phyloP scores from a whole-genome alignment of 2,797 vertebrate species.

The Amazona ochrocephala region DNA sequence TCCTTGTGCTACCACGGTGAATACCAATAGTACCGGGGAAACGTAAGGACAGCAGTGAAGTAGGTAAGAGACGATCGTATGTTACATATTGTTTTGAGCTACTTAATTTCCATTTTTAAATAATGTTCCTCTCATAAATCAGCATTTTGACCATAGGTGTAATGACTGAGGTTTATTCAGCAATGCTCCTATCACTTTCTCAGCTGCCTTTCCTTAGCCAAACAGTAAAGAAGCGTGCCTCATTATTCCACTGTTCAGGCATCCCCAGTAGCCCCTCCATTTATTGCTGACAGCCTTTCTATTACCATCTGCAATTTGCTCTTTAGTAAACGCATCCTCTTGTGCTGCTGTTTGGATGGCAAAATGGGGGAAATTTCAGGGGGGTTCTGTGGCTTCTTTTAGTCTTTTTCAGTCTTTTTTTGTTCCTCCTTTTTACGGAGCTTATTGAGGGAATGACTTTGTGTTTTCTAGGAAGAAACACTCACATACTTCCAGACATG shows the following conservation, averaged over 20 bases:
- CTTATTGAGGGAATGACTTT: background rate
- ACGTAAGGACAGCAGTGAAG: background rate
- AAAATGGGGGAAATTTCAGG: background rate
- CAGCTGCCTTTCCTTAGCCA: background rate
- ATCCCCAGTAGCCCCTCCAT: background rate
- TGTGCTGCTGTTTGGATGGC: background rate
- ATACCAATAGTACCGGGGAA: slow-evolving; percentile 27
- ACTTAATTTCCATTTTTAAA: background rate
- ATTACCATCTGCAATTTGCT: background rate
- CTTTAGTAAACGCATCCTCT: background rate
- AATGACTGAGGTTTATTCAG: background rate
- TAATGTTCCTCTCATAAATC: background rate
- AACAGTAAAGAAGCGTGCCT: background rate
- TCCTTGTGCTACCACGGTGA: slow-evolving; percentile 45
- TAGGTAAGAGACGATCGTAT: background rate
- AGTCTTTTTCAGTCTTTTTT: background rate
- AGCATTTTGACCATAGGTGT: background rate
- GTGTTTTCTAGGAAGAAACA: background rate
- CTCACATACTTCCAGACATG: background rate
- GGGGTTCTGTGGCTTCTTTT: background rate
- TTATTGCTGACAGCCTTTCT: background rate
- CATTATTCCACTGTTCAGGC: background rate
- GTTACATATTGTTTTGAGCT: background rate
- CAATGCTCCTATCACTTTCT: background rate
- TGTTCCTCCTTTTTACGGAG: background rate